Evolutionary conservation across 2,113 vertebrate species (phyloP), one percentile per base, ranked within the genome.

Genomic region (Tetraodon nigroviridis): DNA sequence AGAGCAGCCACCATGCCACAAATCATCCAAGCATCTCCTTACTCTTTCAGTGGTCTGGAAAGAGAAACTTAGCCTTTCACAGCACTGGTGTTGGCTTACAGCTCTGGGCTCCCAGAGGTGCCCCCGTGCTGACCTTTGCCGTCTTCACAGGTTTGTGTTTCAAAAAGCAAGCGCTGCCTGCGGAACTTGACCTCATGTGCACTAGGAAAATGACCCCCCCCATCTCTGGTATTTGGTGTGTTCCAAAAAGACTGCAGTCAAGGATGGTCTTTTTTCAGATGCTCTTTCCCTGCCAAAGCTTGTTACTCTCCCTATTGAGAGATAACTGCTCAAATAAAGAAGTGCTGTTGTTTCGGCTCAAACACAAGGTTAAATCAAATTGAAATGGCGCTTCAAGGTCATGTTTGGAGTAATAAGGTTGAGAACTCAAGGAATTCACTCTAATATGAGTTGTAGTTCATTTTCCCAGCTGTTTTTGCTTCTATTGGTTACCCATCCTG

Each of bases 111-210:
- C 55, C 67, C 69, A 15, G 62, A 65, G 0, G 60, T 77, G 79
- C 64, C 85, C 85, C 67, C 49, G 0, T 5, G 55, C 69, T 75
- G 80, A 85, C 85, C 82, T 80, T 76, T 64, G 70, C 67, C 67
- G 70, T 82, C 80, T 86, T 79, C 76, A 81, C 73, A 76, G 77
- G 82, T 83, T 74, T 81, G 65, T 61, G 71, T 83, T 84, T 83
- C 74, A 60, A 80, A 75, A 76, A 80, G 74, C 69, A 63, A 58
- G 53, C 65, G 69, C 78, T 22, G 80, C 61, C 76, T 65, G 57
- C 81, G 79, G 69, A 85, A 84, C 81, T 81, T 84, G 85, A 86
- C 87, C 80, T 76, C 73, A 76, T 78, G 63, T 68, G 1, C 73
- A 44, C 60, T 69, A 27, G 78, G 81, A 76, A 79, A 69, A 83